Evolutionary conservation across 2,888 invertebrate species (phyloP), one percentile per base, ranked within the genome.

Genomic region (Euzetes globulus): DNA sequence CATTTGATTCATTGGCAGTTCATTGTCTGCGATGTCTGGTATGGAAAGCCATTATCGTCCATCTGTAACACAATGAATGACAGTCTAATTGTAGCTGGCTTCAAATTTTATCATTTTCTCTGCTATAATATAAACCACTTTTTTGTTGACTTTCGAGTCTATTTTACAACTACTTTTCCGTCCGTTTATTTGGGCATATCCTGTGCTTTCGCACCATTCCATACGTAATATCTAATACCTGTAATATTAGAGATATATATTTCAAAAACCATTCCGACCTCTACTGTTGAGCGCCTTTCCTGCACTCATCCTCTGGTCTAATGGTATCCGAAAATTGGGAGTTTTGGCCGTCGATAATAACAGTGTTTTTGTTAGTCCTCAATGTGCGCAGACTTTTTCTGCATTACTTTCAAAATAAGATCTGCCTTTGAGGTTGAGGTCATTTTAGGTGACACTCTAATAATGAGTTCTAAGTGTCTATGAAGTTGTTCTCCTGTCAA

Each of bases 61-160:
- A 70, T 47, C 70, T 70, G 70, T 70, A 70, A 70, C 63, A 63
- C 70, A 70, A 70, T 70, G 45, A 70, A 70, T 70, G 45, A 70
- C 70, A 70, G 45, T 47, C 45, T 70, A 70, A 70, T 70, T 70
- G 70, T 47, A 70, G 47, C 45, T 65, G n/a, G 37, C 70, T 47
- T 70, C 70, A 70, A 47, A 45, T 45, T 70, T 70, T 70, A 47
- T 70, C 70, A 25, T 70, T 70, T 68, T 47, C 70, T 47, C 7
- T 47, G 47, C 47, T 45, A 65, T 65, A 33, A 65, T 65, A 65
- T 70, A 47, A 70, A 70, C 70, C 27, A 70, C 70, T 70, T 70
- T 41, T 70, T 70, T 70, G 70, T 47, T 47, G 41, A 70, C 29
- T 70, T 70, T 70, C 25, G 25, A 45, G 13, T 25, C 33, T 41